Conservation (phyloP, 2,113 vertebrate genomes). For the Myrmophylax atrothorax region DNA sequence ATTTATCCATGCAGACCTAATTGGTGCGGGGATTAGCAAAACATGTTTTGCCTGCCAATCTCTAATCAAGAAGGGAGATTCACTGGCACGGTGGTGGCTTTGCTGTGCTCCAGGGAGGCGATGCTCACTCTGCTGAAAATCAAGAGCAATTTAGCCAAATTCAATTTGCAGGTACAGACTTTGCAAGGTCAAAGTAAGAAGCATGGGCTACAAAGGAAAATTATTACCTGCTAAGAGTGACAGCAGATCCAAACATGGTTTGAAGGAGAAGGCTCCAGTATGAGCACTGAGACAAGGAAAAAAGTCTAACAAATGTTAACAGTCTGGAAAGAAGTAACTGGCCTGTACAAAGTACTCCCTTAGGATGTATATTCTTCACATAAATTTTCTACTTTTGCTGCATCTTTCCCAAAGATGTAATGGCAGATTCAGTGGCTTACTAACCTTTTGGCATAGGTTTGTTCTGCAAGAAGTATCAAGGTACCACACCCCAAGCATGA, state of each 20-base stretch:
- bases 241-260: neutral
- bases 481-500: neutral
- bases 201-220: neutral
- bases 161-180: conserved; percentile 33
- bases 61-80: conserved; percentile 24
- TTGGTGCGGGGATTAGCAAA: conserved; percentile 10
- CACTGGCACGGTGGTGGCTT: neutral
- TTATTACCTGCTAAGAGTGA: neutral
- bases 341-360: neutral
- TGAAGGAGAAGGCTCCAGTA: neutral
- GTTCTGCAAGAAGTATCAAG: neutral
- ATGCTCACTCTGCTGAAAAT: conserved; percentile 26
- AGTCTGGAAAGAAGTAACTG: neutral
- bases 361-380: neutral
- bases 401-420: neutral
- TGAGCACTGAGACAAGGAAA: neutral
- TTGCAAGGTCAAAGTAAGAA: conserved; percentile 37
- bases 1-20: conserved; percentile 10
- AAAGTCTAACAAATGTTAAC: neutral
- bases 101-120: neutral
- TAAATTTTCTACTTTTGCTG: neutral
- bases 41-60: conserved; percentile 31
- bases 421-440: neutral
- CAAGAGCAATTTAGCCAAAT: conserved; percentile 18
- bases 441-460: neutral